Evolutionary conservation across 2,888 invertebrate genomes (phyloP).

Genomic region (Rhagium mordax): DNA sequence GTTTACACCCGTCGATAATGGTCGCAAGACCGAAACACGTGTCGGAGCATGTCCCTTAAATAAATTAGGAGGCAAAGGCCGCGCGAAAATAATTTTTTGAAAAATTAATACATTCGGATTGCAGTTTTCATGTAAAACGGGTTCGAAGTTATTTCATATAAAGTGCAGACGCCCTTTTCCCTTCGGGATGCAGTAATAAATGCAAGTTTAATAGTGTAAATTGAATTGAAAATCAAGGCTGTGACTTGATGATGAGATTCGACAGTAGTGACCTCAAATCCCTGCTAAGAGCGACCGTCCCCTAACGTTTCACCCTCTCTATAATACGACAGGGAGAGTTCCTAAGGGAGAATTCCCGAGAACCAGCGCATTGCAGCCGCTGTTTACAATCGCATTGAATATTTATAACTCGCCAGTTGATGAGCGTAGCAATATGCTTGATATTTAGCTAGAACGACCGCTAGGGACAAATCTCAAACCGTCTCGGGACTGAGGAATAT

Average conservation of each 20-base stretch:
- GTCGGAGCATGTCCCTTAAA: too few relatives aligned
- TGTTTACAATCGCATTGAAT: slow-evolving; percentile 71
- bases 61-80: too few relatives aligned
- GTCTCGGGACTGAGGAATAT: slow-evolving; percentile 54
- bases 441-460: slow-evolving; percentile 67
- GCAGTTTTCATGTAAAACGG: not conserved
- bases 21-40: too few relatives aligned
- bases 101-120: not conserved
- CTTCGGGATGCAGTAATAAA: slow-evolving; percentile 56
- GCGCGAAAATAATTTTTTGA: too few relatives aligned
- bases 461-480: slow-evolving; percentile 58
- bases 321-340: slow-evolving; percentile 39
- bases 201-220: slow-evolving; percentile 66
- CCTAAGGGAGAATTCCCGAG: slow-evolving; percentile 54
- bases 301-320: slow-evolving; percentile 51
- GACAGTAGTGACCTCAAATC: slow-evolving; percentile 70
- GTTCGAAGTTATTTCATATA: not conserved
- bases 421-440: slow-evolving; percentile 71
- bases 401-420: slow-evolving; percentile 71
- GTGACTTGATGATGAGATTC: slow-evolving; percentile 70
- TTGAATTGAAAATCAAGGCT: slow-evolving; percentile 67
- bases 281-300: slow-evolving; percentile 63
- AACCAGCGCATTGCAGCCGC: slow-evolving; percentile 53
- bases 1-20: too few relatives aligned
- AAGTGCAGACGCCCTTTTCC: slow-evolving; percentile 38